Evolutionary conservation across 2,888 invertebrate species (phyloP).

Genomic region (Aspidapion aeneum): DNA sequence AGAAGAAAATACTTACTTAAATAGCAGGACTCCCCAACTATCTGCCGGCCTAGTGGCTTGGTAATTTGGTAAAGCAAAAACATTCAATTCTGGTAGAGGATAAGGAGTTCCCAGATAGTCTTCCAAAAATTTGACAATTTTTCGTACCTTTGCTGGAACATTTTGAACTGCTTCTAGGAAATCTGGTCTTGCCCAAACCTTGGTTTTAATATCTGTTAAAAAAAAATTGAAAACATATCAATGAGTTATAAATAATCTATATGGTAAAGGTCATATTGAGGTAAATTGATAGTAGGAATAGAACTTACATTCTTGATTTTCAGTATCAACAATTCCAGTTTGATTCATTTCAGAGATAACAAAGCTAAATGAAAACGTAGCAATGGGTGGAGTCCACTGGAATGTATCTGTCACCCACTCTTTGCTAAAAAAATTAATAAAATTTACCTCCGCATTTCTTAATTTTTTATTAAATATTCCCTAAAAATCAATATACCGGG

Average conservation of each 20-base stretch:
- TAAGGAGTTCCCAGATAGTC: conserved; percentile 62
- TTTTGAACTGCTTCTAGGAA: conserved; percentile 57
- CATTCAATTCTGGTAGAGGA: conserved; percentile 65
- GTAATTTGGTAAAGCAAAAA: conserved; percentile 70
- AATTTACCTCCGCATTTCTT: too few species aligned
- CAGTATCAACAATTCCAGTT: conserved; percentile 11
- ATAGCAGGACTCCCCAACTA: conserved; percentile 75
- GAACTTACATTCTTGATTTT: neutral
- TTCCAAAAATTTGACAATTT: conserved; percentile 57
- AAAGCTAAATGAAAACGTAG: conserved; percentile 71
- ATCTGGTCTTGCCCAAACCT: conserved; percentile 63
- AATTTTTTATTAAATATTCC: too few species aligned
- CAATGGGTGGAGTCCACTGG: conserved; percentile 68
- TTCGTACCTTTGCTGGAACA: conserved; percentile 56
- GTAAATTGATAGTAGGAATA: too few species aligned
- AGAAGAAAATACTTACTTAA: conserved; percentile 71
- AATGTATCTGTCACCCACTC: conserved; percentile 67
- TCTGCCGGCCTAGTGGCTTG: conserved; percentile 69
- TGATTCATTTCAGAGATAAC: conserved; percentile 62
- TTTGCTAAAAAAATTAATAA: conserved; percentile 47
- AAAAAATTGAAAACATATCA: neutral
- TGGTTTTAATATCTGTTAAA: conserved; percentile 48
- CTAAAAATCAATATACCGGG: conserved; percentile 41
- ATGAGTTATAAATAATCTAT: too few species aligned
- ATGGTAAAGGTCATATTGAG: too few species aligned